Conservation (phyloP, 1,140 invertebrate genomes). For the Aradophagus sp. region DNA sequence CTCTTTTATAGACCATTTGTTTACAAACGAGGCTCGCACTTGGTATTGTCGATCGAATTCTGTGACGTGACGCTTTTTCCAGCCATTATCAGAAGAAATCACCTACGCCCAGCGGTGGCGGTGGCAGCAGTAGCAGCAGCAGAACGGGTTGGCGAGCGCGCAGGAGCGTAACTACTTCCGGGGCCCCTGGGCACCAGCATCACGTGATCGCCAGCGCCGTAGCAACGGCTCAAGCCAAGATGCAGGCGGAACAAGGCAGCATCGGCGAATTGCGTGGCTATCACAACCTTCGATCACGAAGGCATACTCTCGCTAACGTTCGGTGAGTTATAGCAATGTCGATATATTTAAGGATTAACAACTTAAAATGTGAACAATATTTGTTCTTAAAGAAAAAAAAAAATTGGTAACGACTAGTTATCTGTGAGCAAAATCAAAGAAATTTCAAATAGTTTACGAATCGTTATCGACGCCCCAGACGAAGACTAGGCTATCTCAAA, state of each 20-base stretch:
- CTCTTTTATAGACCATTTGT: no score
- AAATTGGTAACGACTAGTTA: no score
- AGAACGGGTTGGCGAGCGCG: conserved; percentile 72
- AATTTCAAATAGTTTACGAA: no score
- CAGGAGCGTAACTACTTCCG: conserved; percentile 72
- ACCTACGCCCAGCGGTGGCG: conserved; percentile 70
- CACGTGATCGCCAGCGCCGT: conserved; percentile 61
- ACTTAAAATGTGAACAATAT: no score
- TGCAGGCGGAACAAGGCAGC: conserved; percentile 92
- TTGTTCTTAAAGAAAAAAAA: no score
- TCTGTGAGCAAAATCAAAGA: no score
- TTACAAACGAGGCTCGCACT: conserved; percentile 1
- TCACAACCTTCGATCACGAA: conserved; percentile 86
- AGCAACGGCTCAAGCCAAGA: conserved; percentile 77
- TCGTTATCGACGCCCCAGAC: no score
- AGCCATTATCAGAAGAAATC: conserved; percentile 74
- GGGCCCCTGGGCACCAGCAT: conserved; percentile 69
- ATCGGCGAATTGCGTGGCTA: conserved; percentile 90
- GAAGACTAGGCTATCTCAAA: no score
- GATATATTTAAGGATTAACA: no score
- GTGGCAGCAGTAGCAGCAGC: conserved; percentile 64
- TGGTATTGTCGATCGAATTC: conserved; percentile 2
- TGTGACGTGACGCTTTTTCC: conserved; percentile 55
- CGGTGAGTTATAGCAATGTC: no score
- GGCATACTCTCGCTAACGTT: conserved; percentile 90